Percentiles rank a stretch among this genome's conserved stretches.
phyloP scores from a whole-genome alignment of 2,113 vertebrate species.

The Todiramphus chloris region DNA sequence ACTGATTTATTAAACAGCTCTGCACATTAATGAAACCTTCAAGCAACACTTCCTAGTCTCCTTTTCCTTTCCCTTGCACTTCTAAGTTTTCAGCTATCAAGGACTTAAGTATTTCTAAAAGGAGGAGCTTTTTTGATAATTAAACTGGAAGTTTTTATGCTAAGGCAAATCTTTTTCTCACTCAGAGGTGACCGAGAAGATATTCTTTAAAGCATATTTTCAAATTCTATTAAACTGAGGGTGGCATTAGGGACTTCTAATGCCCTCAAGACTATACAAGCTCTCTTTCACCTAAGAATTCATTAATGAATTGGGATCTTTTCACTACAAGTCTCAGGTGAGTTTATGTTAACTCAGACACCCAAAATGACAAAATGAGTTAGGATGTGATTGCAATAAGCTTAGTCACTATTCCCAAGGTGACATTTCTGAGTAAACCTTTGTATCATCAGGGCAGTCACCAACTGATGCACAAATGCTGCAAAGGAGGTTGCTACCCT shows the following conservation, averaged over 20 bases:
- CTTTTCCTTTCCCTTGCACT: background rate
- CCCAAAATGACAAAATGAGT: background rate
- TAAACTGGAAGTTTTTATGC: background rate
- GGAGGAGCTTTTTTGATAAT: background rate
- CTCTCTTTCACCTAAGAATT: background rate
- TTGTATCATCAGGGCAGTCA: background rate
- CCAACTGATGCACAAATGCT: background rate
- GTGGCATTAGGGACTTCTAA: background rate
- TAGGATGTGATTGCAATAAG: background rate
- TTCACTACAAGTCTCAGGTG: background rate
- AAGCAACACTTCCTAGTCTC: background rate
- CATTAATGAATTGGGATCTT: background rate
- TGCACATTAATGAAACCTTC: background rate
- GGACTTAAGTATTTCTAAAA: background rate
- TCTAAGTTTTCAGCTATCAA: background rate
- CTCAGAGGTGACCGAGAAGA: background rate
- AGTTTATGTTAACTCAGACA: background rate
- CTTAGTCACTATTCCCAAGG: background rate
- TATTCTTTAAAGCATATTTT: background rate
- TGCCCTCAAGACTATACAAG: background rate
- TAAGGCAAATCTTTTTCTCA: background rate
- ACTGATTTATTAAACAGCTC: constrained; percentile 13
- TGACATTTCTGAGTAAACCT: background rate
- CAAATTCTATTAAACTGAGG: background rate
- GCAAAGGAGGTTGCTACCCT: background rate